Evolutionary conservation across 2,113 vertebrate genomes (phyloP), one percentile per base, ranked within the genome.

Genomic region (Sturnus vulgaris): DNA sequence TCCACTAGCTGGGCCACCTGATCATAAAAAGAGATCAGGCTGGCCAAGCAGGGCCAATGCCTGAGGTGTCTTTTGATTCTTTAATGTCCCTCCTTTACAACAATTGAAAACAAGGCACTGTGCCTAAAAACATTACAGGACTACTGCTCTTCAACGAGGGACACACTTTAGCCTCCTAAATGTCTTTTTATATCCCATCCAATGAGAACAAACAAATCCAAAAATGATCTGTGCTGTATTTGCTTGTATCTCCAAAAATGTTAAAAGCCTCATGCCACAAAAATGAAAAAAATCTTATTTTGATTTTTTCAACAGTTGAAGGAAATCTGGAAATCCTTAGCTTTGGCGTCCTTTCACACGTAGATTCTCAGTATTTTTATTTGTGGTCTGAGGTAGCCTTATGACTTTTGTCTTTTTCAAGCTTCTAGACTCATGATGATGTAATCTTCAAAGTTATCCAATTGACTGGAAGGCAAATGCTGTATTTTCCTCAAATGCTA

Each of bases 1-100:
- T 10, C 20, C 47, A 53, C 42, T 25, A 30, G 6, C 4, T 59
- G 4, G 15, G 20, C 15, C 13, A 60, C 5, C 24, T 60, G 28
- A 9, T 25, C 28, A 40, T 22, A 47, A 22, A n/a, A 75, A 20
- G 24, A 53, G 17, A 31, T 53, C 16, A 25, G 13, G 2, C 12
- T n/a, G 12, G 7, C 25, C 10, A 60, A n/a, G 19, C 0, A 2
- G 4, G 6, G 11, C 17, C n/a, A 60, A 0, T 35, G 13, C 11
- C 28, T 1, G 3, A 61, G 13, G 8, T 35, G n/a, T 60, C 9
- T 19, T 44, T 77, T 33, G 4, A 60, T 85, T 42, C 15, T 66
- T 66, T 59, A 46, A 37, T 31, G 1, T 7, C 10, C 35, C 80
- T 72, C 30, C 24, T 84, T 27, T 44, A 15, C 7, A 73, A 39